phyloP scores from a whole-genome alignment of 1,140 invertebrate genomes.

The Hormaphis cornu region DNA sequence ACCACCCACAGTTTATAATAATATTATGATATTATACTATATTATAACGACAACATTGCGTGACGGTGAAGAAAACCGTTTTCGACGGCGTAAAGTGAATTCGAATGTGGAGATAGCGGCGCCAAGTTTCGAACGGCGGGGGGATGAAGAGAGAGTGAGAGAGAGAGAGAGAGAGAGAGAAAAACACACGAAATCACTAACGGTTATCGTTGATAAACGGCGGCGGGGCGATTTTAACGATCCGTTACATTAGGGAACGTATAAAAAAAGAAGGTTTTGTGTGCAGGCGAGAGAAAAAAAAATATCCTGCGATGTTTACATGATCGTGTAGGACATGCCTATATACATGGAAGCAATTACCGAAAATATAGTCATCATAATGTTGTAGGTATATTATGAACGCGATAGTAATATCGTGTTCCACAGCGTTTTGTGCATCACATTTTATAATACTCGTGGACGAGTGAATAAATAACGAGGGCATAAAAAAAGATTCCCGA shows the following conservation, averaged over 20 bases:
- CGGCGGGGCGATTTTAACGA: slow-evolving; percentile 19
- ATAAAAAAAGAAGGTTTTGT: not conserved
- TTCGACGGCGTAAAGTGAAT: not conserved
- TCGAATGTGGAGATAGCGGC: not conserved
- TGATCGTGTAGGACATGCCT: not conserved
- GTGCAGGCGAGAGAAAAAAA: not conserved
- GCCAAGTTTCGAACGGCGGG: not conserved
- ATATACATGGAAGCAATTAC: not conserved
- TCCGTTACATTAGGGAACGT: slow-evolving; percentile 13
- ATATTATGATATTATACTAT: too few species aligned
- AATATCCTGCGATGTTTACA: slow-evolving; percentile 1
- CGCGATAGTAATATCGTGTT: too few species aligned
- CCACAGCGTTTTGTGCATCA: too few species aligned
- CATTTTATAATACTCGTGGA: too few species aligned
- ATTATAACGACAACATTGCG: not conserved
- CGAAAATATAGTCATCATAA: slow-evolving; percentile 3
- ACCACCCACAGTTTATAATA: too few species aligned
- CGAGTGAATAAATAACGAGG: too few species aligned
- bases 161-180: too few species aligned
- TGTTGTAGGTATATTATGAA: not conserved
- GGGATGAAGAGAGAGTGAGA: too few species aligned
- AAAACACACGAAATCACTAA: slow-evolving; percentile 22
- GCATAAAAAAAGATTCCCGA: too few species aligned
- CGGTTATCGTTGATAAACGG: slow-evolving; percentile 21
- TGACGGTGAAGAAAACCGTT: not conserved